phyloP scores from a whole-genome alignment of 2,797 vertebrate species.

The Anguilla obscura region DNA sequence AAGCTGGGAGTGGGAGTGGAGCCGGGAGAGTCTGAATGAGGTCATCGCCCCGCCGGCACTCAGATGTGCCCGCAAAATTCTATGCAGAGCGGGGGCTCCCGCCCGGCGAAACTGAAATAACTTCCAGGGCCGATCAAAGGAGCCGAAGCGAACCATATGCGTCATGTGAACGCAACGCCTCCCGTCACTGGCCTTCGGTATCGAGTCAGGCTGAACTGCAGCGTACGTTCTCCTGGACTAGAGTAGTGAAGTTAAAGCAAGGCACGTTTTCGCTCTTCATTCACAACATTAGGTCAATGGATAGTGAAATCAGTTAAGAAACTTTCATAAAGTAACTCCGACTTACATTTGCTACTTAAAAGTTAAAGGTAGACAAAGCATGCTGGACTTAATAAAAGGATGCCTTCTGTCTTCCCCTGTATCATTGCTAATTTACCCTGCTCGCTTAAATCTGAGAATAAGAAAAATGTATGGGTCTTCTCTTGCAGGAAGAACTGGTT shows the following conservation, averaged over 20 bases:
- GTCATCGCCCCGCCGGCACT: conserved; percentile 35
- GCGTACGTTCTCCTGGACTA: neutral
- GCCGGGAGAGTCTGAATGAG: conserved; percentile 33
- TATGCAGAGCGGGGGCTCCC: conserved; percentile 20
- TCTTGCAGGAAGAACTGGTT: neutral
- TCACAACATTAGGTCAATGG: neutral
- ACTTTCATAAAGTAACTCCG: neutral
- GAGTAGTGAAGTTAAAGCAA: neutral
- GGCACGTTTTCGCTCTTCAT: neutral
- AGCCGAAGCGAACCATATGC: neutral
- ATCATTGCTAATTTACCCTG: neutral
- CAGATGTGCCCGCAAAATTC: conserved; percentile 32
- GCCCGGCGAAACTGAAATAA: conserved; percentile 30
- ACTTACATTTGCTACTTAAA: neutral
- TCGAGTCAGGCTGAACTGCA: neutral
- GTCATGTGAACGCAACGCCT: conserved; percentile 25
- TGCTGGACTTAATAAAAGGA: neutral
- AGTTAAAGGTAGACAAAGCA: neutral
- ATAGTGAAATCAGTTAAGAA: neutral
- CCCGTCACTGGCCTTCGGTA: conserved; percentile 26
- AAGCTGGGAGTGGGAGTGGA: conserved; percentile 42
- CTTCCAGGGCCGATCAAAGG: conserved; percentile 28
- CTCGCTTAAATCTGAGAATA: neutral
- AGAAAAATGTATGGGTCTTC: neutral
- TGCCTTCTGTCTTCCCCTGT: neutral